Evolutionary conservation across 2,113 vertebrate species (phyloP), one percentile per base, ranked within the genome.

Genomic region (Laticauda colubrina): DNA sequence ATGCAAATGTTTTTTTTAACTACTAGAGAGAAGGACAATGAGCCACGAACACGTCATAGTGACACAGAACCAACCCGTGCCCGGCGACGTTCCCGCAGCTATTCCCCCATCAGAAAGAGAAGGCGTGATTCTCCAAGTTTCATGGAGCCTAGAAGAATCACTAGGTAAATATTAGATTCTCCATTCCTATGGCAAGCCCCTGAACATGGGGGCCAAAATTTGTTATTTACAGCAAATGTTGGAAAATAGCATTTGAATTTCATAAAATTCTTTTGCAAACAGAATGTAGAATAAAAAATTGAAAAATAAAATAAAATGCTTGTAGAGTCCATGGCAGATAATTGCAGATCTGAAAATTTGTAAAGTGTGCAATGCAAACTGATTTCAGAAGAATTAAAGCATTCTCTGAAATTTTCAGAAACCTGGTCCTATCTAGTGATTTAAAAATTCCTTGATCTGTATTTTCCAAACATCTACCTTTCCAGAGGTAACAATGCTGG

Each of bases 101-200:
- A 99, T 95, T 99, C 99, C 0, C 99, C 99, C 29, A 99, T 99
- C 95, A 98, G 99, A 87, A 99, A 99, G 94, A 97, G 99, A 95
- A 98, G 99, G 94, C 98, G 99, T 34, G 99, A 99, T 95, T 99
- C 99, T 0, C 99, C 99, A 94, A 99, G 99, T 95, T 99, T 99
- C 96, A 99, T 99, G 99, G 99, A 99, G 95, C 99, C 99, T 39
- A 97, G 99, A 89, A 98, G 99, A 97, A 99, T 99, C 97, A 99
- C 99, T 92, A 99, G 99, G 99, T 99, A 98, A 20, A 92, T 90
- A 14, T 94, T 0, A 2, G 39, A 3, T 0, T 23, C 5, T 53
- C 57, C 34, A 26, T 24, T 18, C 1, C 59, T 6, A 20, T 23
- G 10, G 2, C 5, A n/a, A 15, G 1, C 45, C 89, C n/a, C 48